A percentile compares a stretch with the other conserved stretches of the same genome.
These are phyloP conservation scores for Platysternon megacephalum DNA, from an alignment of 2,113 vertebrate species.

Conservation along the genomic window DNA sequence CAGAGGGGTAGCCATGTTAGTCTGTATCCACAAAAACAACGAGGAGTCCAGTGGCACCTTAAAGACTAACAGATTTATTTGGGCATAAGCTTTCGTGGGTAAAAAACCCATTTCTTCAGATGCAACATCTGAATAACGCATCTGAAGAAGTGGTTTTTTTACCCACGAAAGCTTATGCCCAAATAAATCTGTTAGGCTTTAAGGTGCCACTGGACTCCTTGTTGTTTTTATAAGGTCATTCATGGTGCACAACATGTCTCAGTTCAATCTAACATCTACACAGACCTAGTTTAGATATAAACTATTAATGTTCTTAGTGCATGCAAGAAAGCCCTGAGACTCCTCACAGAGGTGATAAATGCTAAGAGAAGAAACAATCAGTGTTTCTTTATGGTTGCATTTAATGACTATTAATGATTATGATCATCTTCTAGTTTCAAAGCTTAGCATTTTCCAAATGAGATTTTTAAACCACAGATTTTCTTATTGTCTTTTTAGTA, in stretches of 20 bases:
- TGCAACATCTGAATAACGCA: no score
- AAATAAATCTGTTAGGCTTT: no score
- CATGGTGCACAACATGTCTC: background rate
- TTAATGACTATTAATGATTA: background rate
- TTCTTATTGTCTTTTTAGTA: background rate
- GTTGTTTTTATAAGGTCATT: no score
- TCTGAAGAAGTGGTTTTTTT: no score
- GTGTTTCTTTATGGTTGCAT: background rate
- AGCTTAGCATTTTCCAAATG: background rate
- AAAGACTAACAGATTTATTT: no score
- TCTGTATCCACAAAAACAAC: no score
- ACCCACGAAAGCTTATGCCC: no score
- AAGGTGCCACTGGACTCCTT: no score
- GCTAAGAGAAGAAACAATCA: background rate
- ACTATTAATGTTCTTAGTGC: background rate
- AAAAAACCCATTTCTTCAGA: no score
- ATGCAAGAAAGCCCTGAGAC: background rate
- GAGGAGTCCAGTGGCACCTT: no score
- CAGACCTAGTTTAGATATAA: background rate
- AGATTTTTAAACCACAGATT: background rate
- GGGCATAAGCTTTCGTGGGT: no score
- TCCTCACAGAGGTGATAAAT: background rate
- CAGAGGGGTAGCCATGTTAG: no score
- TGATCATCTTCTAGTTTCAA: background rate
- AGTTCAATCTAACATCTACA: background rate